Conservation (phyloP, 2,888 invertebrate genomes). For the Drosophila mimetica region DNA sequence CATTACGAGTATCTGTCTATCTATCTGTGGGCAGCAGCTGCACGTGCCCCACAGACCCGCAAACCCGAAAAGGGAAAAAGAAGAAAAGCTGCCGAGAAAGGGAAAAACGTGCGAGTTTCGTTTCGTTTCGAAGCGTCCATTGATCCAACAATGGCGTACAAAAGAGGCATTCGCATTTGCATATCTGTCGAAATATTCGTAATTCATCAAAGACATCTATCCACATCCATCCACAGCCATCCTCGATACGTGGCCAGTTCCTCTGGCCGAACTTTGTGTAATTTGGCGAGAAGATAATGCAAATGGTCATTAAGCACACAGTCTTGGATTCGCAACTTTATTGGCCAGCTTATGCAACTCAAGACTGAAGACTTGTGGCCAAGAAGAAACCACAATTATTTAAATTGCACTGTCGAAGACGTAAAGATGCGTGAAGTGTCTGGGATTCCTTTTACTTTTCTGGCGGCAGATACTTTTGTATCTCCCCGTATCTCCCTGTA, state of each 20-base stretch:
- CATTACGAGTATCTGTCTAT: constrained; percentile 14
- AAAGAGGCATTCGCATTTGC: constrained; percentile 56
- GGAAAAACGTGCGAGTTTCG: constrained; percentile 31
- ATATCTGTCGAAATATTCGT: constrained; percentile 73
- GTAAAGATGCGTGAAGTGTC: constrained; percentile 58
- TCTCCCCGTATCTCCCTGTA: constrained; percentile 37
- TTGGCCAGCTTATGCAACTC: constrained; percentile 57
- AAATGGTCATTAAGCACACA: constrained; percentile 76
- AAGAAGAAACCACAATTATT: constrained; percentile 78
- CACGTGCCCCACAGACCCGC: constrained; percentile 35
- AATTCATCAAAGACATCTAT: constrained; percentile 62
- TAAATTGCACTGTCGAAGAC: constrained; percentile 61
- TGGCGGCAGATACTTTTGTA: constrained; percentile 37
- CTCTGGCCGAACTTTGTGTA: constrained; percentile 37
- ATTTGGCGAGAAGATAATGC: constrained; percentile 69
- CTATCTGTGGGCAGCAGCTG: constrained; percentile 15
- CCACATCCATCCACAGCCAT: constrained; percentile 52
- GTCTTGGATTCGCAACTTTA: constrained; percentile 27
- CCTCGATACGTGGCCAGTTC: constrained; percentile 29
- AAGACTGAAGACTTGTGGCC: constrained; percentile 41
- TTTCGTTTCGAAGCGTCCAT: constrained; percentile 11
- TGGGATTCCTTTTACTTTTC: constrained; percentile 64
- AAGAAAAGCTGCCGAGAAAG: constrained; percentile 3
- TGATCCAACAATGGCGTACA: constrained; percentile 37
- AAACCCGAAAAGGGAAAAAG: constrained; percentile 6